These are phyloP conservation scores for Drosophila obscura DNA, from an alignment of 1,140 invertebrate genomes.

Conservation along the genomic window DNA sequence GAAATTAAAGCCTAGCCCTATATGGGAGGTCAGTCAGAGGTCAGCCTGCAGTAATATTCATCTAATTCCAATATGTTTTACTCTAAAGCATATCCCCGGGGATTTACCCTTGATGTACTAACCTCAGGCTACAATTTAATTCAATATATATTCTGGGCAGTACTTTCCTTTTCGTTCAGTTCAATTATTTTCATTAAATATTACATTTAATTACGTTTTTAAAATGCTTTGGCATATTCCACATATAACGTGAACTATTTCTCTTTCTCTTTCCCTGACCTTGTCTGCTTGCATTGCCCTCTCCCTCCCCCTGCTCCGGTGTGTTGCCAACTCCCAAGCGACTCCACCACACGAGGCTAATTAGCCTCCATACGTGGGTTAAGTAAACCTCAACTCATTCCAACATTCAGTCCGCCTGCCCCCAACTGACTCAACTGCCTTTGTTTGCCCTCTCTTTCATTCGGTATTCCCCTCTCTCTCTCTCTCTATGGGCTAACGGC, in stretches of 20 bases:
- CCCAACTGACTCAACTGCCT: constrained; percentile 44
- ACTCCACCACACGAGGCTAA: constrained; percentile 60
- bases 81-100: too few species aligned
- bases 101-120: too few species aligned
- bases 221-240: background rate
- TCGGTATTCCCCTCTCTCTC: background rate
- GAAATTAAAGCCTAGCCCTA: too few species aligned
- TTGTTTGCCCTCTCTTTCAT: constrained; percentile 25
- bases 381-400: constrained; percentile 20
- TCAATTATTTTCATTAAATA: too few species aligned
- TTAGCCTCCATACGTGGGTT: constrained; percentile 58
- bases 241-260: background rate
- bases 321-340: constrained; percentile 43
- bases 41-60: too few species aligned
- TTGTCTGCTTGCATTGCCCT: constrained; percentile 32
- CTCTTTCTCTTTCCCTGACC: constrained; percentile 14
- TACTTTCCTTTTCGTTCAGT: too few species aligned
- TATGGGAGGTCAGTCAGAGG: too few species aligned
- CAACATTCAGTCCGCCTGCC: constrained; percentile 2
- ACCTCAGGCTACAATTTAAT: too few species aligned
- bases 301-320: too few species aligned
- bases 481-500: constrained; percentile 49
- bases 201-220: background rate
- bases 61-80: too few species aligned
- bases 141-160: too few species aligned